Evolutionary conservation across 2,113 vertebrate species (phyloP).

Genomic region (Rynchops niger): DNA sequence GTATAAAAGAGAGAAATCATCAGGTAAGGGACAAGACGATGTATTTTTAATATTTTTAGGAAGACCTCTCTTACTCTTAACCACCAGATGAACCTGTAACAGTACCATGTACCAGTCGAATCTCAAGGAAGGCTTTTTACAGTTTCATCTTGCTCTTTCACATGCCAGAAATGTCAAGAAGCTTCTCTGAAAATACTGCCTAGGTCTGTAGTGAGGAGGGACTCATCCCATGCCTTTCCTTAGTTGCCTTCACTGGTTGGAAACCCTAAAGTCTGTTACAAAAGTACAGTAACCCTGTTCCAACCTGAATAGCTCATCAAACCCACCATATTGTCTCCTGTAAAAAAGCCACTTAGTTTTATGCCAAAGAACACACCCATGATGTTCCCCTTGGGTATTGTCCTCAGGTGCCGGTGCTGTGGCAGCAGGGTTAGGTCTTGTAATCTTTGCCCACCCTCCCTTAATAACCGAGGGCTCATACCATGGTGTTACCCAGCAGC

Average conservation of each 20-base stretch:
- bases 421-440: neutral
- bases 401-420: neutral
- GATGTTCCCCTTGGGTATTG: fast-evolving
- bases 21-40: constrained; percentile 75
- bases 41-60: constrained; percentile 12
- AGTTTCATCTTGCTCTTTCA: constrained; percentile 49
- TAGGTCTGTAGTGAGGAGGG: constrained; percentile 43
- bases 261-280: neutral
- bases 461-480: fast-evolving
- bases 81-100: neutral
- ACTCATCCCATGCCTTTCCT: constrained; percentile 3
- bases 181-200: neutral
- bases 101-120: neutral
- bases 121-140: constrained; percentile 56
- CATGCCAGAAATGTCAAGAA: neutral
- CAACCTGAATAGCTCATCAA: neutral
- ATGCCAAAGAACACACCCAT: fast-evolving
- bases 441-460: neutral
- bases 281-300: neutral
- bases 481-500: fast-evolving
- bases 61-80: constrained; percentile 29
- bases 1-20: constrained; percentile 70
- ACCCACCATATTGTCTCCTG: neutral
- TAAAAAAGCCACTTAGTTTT: neutral
- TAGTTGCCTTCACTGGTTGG: neutral